phyloP scores from a whole-genome alignment of 2,888 invertebrate species.

The Sepiola atlantica region DNA sequence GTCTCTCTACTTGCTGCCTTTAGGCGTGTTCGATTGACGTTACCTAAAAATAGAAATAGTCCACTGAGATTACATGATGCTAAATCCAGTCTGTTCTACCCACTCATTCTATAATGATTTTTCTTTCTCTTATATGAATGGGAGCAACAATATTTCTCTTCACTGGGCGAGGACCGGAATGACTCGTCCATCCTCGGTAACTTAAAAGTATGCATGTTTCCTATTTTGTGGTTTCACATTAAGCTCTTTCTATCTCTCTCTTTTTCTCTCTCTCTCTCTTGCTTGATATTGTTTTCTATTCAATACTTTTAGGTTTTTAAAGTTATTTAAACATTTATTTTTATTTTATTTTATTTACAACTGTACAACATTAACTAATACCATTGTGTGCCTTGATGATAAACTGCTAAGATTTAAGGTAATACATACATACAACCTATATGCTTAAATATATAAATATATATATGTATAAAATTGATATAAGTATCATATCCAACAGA shows the following conservation, averaged over 20 bases:
- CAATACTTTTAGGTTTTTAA: neutral
- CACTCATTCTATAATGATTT: slow-evolving; percentile 32
- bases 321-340: too few relatives aligned
- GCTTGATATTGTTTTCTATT: neutral
- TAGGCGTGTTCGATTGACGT: neutral
- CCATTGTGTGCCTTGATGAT: neutral
- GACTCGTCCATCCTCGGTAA: slow-evolving; percentile 32
- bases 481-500: too few relatives aligned
- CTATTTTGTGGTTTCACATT: slow-evolving; percentile 20
- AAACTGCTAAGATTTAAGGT: neutral
- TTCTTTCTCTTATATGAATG: slow-evolving; percentile 32
- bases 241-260: neutral
- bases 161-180: slow-evolving; percentile 32
- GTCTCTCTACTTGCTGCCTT: neutral
- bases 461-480: too few relatives aligned
- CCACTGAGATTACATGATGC: slow-evolving; percentile 32
- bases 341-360: neutral
- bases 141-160: slow-evolving; percentile 13
- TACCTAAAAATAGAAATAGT: slow-evolving; percentile 22
- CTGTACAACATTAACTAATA: neutral
- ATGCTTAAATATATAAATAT: neutral
- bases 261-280: neutral
- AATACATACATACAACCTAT: neutral
- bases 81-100: slow-evolving; percentile 32
- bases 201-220: slow-evolving; percentile 32